These are phyloP conservation scores for Ptycholaimellus sp. DNA, from an alignment of 2,888 invertebrate species.

Conservation along the genomic window DNA sequence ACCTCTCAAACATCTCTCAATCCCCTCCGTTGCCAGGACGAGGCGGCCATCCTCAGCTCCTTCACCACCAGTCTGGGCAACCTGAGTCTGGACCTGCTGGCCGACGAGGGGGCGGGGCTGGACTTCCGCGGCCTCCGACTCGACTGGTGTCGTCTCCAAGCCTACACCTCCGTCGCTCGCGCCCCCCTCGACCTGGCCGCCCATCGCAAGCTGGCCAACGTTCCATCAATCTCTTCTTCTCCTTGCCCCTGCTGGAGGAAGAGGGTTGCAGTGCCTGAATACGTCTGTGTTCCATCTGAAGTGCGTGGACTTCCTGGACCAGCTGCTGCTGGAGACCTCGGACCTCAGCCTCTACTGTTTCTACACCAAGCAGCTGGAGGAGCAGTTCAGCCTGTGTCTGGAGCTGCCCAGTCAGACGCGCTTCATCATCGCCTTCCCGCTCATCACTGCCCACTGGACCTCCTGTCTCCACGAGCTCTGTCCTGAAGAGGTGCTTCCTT, in stretches of 20 bases:
- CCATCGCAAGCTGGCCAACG: conserved; percentile 58
- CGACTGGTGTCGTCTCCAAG: conserved; percentile 91
- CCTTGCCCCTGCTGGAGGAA: too few species aligned
- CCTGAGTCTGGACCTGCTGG: conserved; percentile 8
- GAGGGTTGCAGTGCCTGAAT: too few species aligned
- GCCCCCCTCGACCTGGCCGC: conserved; percentile 50
- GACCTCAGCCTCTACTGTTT: conserved; percentile 80
- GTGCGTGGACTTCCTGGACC: conserved; percentile 90
- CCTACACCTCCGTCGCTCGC: conserved; percentile 63
- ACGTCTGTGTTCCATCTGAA: conserved; percentile 85
- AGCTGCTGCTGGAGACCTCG: conserved; percentile 81
- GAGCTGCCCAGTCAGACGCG: conserved; percentile 94
- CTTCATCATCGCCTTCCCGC: conserved; percentile 81
- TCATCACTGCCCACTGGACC: conserved; percentile 89
- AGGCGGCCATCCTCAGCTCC: too few species aligned
- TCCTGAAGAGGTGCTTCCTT: conserved; percentile 48
- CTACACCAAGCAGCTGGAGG: conserved; percentile 16
- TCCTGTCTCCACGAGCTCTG: conserved; percentile 88
- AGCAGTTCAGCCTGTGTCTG: conserved; percentile 90
- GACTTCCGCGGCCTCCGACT: conserved; percentile 79
- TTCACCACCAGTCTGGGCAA: too few species aligned
- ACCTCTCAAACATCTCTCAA: too few species aligned
- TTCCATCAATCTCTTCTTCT: too few species aligned
- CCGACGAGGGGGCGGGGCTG: conserved; percentile 17
- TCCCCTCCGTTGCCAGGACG: too few species aligned